Percentiles rank a stretch among this genome's conserved stretches.
phyloP scores from a whole-genome alignment of 2,888 invertebrate genomes.

The Limenitis arthemis region DNA sequence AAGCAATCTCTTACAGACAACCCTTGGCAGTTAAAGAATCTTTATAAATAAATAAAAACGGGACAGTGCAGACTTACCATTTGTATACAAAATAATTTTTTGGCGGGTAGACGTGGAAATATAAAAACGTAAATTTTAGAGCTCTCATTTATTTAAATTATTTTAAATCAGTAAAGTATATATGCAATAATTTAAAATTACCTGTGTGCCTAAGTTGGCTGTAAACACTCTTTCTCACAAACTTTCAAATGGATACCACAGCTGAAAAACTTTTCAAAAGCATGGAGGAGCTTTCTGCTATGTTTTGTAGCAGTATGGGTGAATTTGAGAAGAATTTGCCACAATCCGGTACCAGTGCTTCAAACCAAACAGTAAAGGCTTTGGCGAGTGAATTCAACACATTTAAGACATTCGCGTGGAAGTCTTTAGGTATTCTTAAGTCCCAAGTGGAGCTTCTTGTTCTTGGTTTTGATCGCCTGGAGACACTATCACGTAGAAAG shows the following conservation, averaged over 20 bases:
- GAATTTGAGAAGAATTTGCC: not conserved
- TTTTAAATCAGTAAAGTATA: no score
- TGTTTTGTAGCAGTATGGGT: not conserved
- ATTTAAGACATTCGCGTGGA: not conserved
- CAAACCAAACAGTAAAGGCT: not conserved
- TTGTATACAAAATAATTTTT: no score
- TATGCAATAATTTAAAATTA: no score
- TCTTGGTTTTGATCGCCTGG: not conserved
- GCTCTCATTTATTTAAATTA: no score
- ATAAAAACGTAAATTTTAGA: no score
- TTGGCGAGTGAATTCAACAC: not conserved
- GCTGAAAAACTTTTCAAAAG: not conserved
- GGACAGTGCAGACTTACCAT: no score
- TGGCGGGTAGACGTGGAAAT: no score
- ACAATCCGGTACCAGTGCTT: not conserved
- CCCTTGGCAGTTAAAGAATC: no score
- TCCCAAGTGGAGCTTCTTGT: not conserved
- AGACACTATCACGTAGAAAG: not conserved
- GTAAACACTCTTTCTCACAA: not conserved
- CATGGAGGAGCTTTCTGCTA: not conserved
- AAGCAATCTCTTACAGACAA: no score
- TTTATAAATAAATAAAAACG: no score
- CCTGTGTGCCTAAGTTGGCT: not conserved
- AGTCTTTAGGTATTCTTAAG: not conserved
- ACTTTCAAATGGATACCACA: not conserved